These are phyloP conservation scores for Vanessa tameamea DNA, from an alignment of 1,140 invertebrate genomes.

Conservation along the genomic window DNA sequence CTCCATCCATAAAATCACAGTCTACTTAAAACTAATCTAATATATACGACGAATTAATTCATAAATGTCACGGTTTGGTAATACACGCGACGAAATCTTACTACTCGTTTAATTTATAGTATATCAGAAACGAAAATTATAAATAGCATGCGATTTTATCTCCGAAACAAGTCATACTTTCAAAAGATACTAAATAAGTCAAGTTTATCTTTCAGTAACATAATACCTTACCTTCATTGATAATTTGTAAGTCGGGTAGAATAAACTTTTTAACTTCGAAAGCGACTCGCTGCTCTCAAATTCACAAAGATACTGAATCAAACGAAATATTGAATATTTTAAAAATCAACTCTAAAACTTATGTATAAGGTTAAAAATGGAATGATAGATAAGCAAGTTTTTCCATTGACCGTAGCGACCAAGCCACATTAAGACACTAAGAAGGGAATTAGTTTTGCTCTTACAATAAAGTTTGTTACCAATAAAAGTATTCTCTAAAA, in stretches of 20 bases:
- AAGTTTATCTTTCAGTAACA: conserved; percentile 27
- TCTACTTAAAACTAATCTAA: too few relatives aligned
- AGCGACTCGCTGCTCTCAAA: conserved; percentile 17
- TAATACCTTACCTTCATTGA: conserved; percentile 24
- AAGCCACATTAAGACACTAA: conserved; percentile 10
- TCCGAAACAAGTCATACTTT: neutral
- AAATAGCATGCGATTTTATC: neutral
- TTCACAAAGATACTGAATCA: conserved; percentile 30
- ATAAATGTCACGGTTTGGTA: too few relatives aligned
- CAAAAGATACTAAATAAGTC: conserved; percentile 20
- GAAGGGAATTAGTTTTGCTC: conserved; percentile 4
- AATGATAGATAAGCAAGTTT: neutral
- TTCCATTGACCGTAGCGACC: conserved; percentile 2
- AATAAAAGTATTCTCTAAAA: neutral
- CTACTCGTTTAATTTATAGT: too few relatives aligned
- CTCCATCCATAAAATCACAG: too few relatives aligned
- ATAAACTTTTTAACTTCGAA: conserved; percentile 29
- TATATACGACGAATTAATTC: too few relatives aligned
- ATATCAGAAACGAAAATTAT: neutral
- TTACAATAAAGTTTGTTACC: conserved; percentile 3
- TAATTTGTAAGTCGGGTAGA: conserved; percentile 18
- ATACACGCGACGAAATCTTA: too few relatives aligned
- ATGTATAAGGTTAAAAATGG: neutral
- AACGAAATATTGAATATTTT: neutral
- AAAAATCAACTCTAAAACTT: conserved; percentile 5